phyloP scores from a whole-genome alignment of 2,797 vertebrate species.

The Cyclura pinguis region DNA sequence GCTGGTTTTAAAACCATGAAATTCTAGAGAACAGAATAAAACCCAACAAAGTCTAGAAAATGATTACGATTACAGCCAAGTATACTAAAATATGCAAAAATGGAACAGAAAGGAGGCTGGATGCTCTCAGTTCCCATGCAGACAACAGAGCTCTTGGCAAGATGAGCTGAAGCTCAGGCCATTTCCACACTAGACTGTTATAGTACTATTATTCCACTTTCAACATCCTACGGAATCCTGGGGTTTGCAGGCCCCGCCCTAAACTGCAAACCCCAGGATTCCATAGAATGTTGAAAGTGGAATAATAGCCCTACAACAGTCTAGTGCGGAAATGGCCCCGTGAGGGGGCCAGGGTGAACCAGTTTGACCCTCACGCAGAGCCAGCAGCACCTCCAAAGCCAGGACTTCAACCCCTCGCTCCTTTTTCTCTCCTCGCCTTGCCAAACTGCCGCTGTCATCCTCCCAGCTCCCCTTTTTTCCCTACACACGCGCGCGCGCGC shows the following conservation, averaged over 20 bases:
- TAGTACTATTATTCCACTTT: too few relatives aligned
- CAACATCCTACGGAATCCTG: background rate
- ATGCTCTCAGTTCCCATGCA: background rate
- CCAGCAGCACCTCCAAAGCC: background rate
- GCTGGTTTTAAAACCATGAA: too few relatives aligned
- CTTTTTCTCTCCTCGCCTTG: background rate
- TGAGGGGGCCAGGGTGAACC: background rate
- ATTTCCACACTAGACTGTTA: too few relatives aligned
- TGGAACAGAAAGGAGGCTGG: background rate
- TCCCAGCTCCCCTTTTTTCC: background rate
- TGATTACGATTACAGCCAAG: background rate
- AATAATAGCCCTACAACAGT: too few relatives aligned
- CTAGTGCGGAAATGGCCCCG: too few relatives aligned
- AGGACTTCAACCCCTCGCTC: rapidly evolving
- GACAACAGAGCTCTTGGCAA: too few relatives aligned
- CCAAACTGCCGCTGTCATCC: background rate
- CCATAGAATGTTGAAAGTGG: too few relatives aligned
- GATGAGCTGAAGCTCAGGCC: too few relatives aligned
- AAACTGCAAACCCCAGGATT: too few relatives aligned
- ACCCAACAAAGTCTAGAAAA: too few relatives aligned
- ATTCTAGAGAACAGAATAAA: too few relatives aligned
- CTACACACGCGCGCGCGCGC: rapidly evolving
- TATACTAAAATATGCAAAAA: background rate
- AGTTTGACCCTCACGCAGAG: background rate
- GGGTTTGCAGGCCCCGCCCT: too few relatives aligned